Conservation (phyloP, 2,797 vertebrate species). For the Pampus argenteus region DNA sequence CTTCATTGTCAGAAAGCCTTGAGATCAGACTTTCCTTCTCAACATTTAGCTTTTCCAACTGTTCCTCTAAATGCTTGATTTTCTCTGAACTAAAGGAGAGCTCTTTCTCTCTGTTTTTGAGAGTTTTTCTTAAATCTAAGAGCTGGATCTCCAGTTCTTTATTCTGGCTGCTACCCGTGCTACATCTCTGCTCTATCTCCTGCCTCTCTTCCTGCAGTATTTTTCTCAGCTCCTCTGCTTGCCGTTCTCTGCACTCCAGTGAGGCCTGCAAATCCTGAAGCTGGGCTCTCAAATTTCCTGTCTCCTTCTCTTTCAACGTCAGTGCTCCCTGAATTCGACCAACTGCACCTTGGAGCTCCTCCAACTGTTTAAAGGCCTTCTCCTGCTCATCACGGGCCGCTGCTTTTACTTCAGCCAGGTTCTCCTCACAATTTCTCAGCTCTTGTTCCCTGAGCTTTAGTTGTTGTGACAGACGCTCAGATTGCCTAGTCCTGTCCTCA, state of each 20-base stretch:
- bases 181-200: constrained; percentile 67
- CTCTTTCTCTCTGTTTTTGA: constrained; percentile 82
- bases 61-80: constrained; percentile 85
- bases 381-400: constrained; percentile 77
- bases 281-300: constrained; percentile 85
- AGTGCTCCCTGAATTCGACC: constrained; percentile 84
- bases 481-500: constrained; percentile 69
- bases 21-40: constrained; percentile 82
- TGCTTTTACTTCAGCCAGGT: constrained; percentile 69
- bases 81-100: constrained; percentile 83
- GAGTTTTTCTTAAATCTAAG: constrained; percentile 76
- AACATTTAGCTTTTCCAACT: constrained; percentile 78
- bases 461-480: constrained; percentile 82
- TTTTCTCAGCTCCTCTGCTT: constrained; percentile 82
- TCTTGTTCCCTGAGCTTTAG: constrained; percentile 85
- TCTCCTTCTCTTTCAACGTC: constrained; percentile 85
- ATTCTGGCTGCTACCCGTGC: constrained; percentile 46
- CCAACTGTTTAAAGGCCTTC: constrained; percentile 75
- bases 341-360: constrained; percentile 80
- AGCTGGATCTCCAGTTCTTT: constrained; percentile 79
- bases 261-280: constrained; percentile 83
- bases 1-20: constrained; percentile 71
- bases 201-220: constrained; percentile 71
- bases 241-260: constrained; percentile 82
- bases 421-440: constrained; percentile 77